Percentiles rank a stretch among this genome's conserved stretches.
Conservation (phyloP, 2,888 invertebrate genomes). For the Psococerastis gibbosa region DNA sequence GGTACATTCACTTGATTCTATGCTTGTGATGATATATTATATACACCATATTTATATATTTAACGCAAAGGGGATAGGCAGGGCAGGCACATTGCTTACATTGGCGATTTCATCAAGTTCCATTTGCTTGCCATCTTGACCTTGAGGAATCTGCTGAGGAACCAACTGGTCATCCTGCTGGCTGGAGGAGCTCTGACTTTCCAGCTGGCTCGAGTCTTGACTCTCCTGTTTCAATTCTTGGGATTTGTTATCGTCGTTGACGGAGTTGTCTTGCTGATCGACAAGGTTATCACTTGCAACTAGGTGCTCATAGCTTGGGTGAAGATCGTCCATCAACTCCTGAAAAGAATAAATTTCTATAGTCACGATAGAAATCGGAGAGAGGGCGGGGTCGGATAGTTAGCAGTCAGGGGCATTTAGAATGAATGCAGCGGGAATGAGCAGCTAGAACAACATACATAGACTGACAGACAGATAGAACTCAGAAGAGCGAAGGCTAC, state of each 20-base stretch:
- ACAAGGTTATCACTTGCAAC: slow-evolving; percentile 19
- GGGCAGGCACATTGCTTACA: no score
- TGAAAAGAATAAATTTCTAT: slow-evolving; percentile 1
- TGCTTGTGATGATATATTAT: no score
- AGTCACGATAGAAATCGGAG: no score
- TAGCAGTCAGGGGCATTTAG: no score
- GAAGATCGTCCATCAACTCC: slow-evolving; percentile 21
- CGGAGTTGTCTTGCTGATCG: slow-evolving; percentile 27
- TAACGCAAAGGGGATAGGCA: no score
- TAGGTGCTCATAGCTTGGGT: slow-evolving; percentile 20
- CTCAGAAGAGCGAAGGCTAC: no score
- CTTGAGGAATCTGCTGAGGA: slow-evolving; percentile 33
- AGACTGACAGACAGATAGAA: no score
- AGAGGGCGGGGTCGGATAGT: no score
- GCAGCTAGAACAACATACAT: no score
- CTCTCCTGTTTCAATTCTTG: slow-evolving; percentile 25
- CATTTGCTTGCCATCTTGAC: slow-evolving; percentile 55
- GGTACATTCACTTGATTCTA: no score
- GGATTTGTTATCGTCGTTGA: slow-evolving; percentile 26
- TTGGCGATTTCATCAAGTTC: slow-evolving; percentile 68
- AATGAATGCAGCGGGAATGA: no score
- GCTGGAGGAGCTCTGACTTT: slow-evolving; percentile 23
- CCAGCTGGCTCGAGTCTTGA: slow-evolving; percentile 25
- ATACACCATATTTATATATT: no score
- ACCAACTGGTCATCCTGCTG: slow-evolving; percentile 23